Percentiles rank a stretch among this genome's conserved stretches.
Evolutionary conservation across 2,888 invertebrate species (phyloP).

Genomic region (Leptopilina syphax): DNA sequence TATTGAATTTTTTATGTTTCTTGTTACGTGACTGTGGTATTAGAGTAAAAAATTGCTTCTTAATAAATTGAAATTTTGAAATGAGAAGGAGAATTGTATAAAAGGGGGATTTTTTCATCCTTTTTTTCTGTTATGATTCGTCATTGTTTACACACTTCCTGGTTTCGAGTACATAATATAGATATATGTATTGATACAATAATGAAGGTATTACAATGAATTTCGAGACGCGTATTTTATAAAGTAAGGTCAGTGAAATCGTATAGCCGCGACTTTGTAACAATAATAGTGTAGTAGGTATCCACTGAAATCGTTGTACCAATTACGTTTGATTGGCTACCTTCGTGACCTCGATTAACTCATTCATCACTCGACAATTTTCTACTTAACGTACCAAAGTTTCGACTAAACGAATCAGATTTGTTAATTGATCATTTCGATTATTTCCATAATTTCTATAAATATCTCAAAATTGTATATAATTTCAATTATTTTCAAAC

Average conservation of each 20-base stretch:
- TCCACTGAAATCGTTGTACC: conserved; percentile 17
- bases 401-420: conserved; percentile 22
- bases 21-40: no score
- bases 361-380: conserved; percentile 22
- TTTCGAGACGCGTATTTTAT: conserved; percentile 12
- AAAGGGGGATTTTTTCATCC: no score
- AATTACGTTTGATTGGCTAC: conserved; percentile 14
- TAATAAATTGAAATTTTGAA: no score
- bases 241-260: conserved; percentile 29
- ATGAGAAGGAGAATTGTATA: no score
- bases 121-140: no score
- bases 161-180: no score
- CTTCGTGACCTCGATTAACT: conserved; percentile 32
- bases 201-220: not conserved
- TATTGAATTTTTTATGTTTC: no score
- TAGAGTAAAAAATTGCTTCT: no score
- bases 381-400: not conserved
- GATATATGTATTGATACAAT: no score
- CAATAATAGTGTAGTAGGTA: conserved; percentile 21
- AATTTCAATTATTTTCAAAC: no score
- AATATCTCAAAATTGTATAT: no score
- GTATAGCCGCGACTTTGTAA: not conserved
- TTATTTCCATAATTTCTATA: not conserved
- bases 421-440: conserved; percentile 12
- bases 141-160: no score